Evolutionary conservation across 30 jellyfish, hydroid and myxozoan genomes (phyloP), one percentile per base, ranked within the genome.

Genomic region (Kudoa iwatai): DNA sequence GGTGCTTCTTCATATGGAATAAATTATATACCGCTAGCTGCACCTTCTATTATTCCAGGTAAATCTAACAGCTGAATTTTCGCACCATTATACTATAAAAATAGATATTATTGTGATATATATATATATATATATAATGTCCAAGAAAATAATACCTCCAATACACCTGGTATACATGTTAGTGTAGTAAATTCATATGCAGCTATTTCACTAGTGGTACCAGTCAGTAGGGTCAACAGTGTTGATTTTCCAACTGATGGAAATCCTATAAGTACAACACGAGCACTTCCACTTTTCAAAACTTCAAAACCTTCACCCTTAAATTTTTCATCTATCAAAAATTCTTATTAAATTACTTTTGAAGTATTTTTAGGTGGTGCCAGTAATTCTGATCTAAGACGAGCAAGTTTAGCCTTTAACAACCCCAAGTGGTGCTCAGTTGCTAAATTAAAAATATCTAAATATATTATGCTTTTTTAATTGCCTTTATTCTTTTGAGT

Each of bases 31-130:
- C 94, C 94, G 57, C 55, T 84, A 1, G 94, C 48, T 16, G 94
- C 94, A 14, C 94, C 94, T 44, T 74, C 94, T 15, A 74, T 74
- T 33, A 74, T 74, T n/a, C 94, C 94, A 33, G 94, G 94, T 24
- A 74, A 56, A 53, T 74, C 94, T 24, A 74, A 68, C 21, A 74
- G 62, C 35, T 74, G 94, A 19, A 74, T 74, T 41, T 74, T 74
- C 14, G 94, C 87, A 6, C 87, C 94, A 47, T 74, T 74, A 46
- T 74, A 74, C 94, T 74, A 53, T 25, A 48, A 2, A 43, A 45
- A 17, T 18, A 7, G 17, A 31, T 10, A n/a, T 13, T 13, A 48
- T 20, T 24, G 28, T 3, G 22, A 6, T 17, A 4, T 9, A 18
- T 42, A 18, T n/a, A 42, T 10, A 17, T 22, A 42, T 3, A n/a